These are phyloP conservation scores for Paramormyrops kingsleyae DNA, from an alignment of 2,113 vertebrate genomes.

Conservation along the genomic window DNA sequence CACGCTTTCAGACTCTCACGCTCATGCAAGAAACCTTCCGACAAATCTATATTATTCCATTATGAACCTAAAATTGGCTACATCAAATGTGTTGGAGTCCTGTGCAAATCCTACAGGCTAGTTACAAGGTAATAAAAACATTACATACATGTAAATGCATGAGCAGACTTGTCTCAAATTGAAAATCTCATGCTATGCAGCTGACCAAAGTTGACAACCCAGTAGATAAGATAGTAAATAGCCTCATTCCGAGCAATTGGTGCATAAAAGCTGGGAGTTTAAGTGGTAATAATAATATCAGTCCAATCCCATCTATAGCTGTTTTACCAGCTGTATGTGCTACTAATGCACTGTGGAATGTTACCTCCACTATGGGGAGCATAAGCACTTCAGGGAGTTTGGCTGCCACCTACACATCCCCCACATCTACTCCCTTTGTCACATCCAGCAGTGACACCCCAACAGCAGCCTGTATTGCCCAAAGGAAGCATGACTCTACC, in stretches of 20 bases:
- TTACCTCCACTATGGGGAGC: conserved; percentile 77
- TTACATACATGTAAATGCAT: no score
- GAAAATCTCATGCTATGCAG: no score
- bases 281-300: background rate
- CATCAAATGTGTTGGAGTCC: no score
- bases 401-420: conserved; percentile 83
- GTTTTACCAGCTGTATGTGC: conserved; percentile 75
- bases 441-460: conserved; percentile 78
- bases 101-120: no score
- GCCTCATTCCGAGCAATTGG: background rate
- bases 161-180: no score
- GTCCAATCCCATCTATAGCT: background rate
- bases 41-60: no score
- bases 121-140: no score
- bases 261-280: background rate
- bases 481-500: conserved; percentile 33
- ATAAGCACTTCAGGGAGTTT: conserved; percentile 85
- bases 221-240: background rate
- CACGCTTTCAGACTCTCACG: no score
- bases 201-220: no score
- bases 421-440: conserved; percentile 88
- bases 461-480: conserved; percentile 11
- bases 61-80: no score
- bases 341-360: conserved; percentile 91
- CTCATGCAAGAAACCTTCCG: no score